phyloP scores from a whole-genome alignment of 2,797 vertebrate genomes.

The Rhodeus uyekii region DNA sequence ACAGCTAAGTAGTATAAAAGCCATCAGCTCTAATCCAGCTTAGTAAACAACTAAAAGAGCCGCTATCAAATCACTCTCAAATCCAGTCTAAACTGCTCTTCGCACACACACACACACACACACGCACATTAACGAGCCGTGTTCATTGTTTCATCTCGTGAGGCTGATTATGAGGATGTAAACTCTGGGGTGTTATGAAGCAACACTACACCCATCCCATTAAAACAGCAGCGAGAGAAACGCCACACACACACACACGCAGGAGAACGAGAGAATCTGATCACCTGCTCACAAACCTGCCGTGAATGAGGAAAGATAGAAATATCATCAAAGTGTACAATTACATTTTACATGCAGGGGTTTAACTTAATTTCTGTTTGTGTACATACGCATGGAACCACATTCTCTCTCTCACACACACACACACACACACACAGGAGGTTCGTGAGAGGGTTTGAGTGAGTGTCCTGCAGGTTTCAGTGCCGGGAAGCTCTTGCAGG shows the following conservation, averaged over 20 bases:
- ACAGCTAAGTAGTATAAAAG: constrained; percentile 42
- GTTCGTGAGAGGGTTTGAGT: constrained; percentile 7
- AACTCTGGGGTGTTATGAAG: constrained; percentile 14
- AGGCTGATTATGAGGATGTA: constrained; percentile 26
- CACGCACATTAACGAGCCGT: neutral
- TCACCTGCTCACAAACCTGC: constrained; percentile 36
- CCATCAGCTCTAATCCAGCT: constrained; percentile 56
- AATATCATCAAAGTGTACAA: constrained; percentile 38
- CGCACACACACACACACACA: constrained; percentile 22
- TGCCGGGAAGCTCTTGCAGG: constrained; percentile 36
- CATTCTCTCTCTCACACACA: constrained; percentile 10
- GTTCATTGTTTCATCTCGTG: constrained; percentile 7
- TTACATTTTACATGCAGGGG: constrained; percentile 17
- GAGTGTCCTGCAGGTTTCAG: constrained; percentile 10
- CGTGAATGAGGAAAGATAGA: constrained; percentile 44
- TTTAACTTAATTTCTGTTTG: constrained; percentile 29
- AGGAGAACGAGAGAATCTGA: neutral
- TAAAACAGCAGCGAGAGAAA: constrained; percentile 3
- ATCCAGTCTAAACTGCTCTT: constrained; percentile 40
- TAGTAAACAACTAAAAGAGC: constrained; percentile 57
- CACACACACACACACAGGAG: neutral
- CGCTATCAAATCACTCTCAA: constrained; percentile 52
- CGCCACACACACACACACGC: too few relatives aligned
- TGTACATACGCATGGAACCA: constrained; percentile 4
- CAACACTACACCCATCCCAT: constrained; percentile 6